Percentiles rank a stretch among this genome's conserved stretches.
These are phyloP conservation scores for Entosphenus tridentatus DNA, from an alignment of 2,113 vertebrate genomes.

Conservation along the genomic window DNA sequence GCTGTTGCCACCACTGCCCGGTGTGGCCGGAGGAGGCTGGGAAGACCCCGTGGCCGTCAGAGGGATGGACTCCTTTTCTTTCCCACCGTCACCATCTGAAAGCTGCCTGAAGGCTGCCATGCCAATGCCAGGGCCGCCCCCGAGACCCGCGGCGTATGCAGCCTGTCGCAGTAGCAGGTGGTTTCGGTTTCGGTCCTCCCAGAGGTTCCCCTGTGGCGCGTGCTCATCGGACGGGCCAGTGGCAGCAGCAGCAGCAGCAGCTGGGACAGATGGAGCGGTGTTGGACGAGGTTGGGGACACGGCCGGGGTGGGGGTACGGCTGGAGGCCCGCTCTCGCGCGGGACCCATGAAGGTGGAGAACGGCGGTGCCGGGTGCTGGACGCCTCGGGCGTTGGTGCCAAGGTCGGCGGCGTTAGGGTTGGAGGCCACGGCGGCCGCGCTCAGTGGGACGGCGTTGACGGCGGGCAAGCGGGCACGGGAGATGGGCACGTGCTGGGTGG, in stretches of 20 bases:
- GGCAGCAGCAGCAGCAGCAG: too few species aligned
- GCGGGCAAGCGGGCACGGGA: too few species aligned
- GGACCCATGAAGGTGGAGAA: not conserved
- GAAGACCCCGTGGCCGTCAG: not conserved
- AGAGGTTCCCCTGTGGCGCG: constrained; percentile 2
- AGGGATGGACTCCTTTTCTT: constrained; percentile 4
- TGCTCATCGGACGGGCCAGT: not conserved
- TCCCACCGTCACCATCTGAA: not conserved
- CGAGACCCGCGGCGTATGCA: not conserved
- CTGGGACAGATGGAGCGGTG: too few species aligned
- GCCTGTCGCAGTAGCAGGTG: constrained; percentile 5
- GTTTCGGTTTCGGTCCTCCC: constrained; percentile 3
- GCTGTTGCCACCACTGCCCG: too few species aligned
- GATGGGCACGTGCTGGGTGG: not conserved
- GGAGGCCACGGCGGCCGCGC: not conserved
- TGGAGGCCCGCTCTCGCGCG: not conserved
- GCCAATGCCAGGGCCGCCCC: not conserved
- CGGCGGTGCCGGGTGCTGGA: not conserved
- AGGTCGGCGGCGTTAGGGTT: not conserved
- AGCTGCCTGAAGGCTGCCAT: not conserved
- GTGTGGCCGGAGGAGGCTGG: too few species aligned
- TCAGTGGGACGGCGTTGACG: too few species aligned
- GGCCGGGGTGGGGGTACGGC: constrained; percentile 3
- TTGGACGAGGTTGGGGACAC: not conserved
- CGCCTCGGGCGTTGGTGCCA: not conserved